Percentiles rank a stretch among this genome's conserved stretches.
phyloP scores from a whole-genome alignment of 2,888 invertebrate species.

The Plutella xylostella region DNA sequence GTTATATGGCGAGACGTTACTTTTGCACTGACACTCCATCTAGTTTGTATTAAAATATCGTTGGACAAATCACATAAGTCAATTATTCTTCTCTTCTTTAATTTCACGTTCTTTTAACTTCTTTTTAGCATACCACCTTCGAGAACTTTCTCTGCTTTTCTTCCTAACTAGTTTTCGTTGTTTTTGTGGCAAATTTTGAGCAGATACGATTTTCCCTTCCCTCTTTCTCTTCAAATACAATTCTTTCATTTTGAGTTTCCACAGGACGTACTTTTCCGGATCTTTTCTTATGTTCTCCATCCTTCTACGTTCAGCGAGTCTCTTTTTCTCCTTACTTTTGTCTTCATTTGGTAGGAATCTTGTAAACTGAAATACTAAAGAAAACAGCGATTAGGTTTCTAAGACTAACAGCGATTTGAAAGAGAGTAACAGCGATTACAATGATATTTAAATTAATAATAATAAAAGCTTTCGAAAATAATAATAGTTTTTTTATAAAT shows the following conservation, averaged over 20 bases:
- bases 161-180: conserved; percentile 4
- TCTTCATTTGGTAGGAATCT: background rate
- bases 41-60: no score
- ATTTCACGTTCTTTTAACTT: conserved; percentile 5
- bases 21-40: no score
- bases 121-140: conserved; percentile 5
- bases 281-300: conserved; percentile 2
- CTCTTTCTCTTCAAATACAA: conserved; percentile 4
- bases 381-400: background rate
- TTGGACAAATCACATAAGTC: background rate
- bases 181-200: conserved; percentile 4
- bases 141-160: conserved; percentile 5
- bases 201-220: conserved; percentile 3
- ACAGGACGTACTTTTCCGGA: background rate
- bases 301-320: conserved; percentile 1
- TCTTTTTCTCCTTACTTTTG: background rate
- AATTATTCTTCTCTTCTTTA: conserved; percentile 1
- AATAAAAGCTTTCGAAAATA: background rate
- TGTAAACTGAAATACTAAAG: background rate
- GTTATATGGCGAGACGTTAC: no score
- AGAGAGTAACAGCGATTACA: background rate
- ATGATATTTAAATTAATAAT: background rate
- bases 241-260: conserved; percentile 5
- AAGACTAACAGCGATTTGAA: background rate
- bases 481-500: background rate